Evolutionary conservation across 1,140 invertebrate genomes (phyloP), one percentile per base, ranked within the genome.

Genomic region (Drosophila leontia): DNA sequence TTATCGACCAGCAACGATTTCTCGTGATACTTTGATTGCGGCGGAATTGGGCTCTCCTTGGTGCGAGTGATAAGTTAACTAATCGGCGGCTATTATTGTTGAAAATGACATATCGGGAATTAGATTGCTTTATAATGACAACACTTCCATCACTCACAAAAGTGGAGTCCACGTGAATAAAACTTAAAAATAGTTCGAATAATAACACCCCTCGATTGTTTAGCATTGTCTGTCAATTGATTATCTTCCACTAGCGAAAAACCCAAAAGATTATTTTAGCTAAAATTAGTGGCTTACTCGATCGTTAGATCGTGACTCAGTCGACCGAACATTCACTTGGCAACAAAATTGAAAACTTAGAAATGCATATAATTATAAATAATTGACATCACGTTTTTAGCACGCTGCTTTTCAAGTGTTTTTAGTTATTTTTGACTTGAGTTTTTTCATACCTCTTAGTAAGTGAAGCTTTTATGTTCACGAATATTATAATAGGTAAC

Each of bases 71-170:
- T 91, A 91, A 91, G 88, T 85, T 88, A 91, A 91, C 77, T 91
- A 92, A 91, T 92, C 86, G 78, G 75, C 77, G 41, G 65, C 80
- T 83, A 92, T 92, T 92, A 91, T 75, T 92, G 75, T 92, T 85
- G 74, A 78, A 83, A 80, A 56, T 79, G 91, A 91, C 86, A 92
- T 91, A 91, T 91, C 86, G 72, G 53, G 84, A 82, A 86, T 85
- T 92, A 69, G 84, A 92, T 92, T 92, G 83, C 82, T 91, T 91
- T 92, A 92, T 92, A 92, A 92, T 92, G 91, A 85, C 84, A 75
- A 59, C 78, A 48, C 53, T 48, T 32, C 51, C 72, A 71, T 58
- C 58, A 57, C 48, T 17, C 55, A 35, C n/a, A 45, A 47, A 72
- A 51, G 70, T 72, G 70, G 53, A 70, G 19, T 47, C 68, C 37